Evolutionary conservation across 2,888 invertebrate species (phyloP).

Genomic region (Dendrolimus houi): DNA sequence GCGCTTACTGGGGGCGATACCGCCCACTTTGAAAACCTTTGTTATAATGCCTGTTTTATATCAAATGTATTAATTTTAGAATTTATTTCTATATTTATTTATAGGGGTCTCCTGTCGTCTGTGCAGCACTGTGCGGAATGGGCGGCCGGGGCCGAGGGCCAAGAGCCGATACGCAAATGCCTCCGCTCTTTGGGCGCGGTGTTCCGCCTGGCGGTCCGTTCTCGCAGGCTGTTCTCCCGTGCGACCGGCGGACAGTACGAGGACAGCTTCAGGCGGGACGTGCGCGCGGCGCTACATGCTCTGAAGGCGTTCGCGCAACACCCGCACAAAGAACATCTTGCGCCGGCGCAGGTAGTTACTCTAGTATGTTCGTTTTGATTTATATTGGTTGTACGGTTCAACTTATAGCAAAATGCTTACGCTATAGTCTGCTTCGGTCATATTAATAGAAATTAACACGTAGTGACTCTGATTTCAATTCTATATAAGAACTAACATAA

Average conservation of each 20-base stretch:
- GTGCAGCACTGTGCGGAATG: slow-evolving; percentile 93
- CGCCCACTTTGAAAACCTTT: too few relatives aligned
- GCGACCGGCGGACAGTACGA: slow-evolving; percentile 93
- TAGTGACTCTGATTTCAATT: too few relatives aligned
- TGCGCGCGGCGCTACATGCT: slow-evolving; percentile 87
- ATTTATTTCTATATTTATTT: not conserved
- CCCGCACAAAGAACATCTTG: slow-evolving; percentile 82
- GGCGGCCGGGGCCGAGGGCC: slow-evolving; percentile 89
- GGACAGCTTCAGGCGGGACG: slow-evolving; percentile 89
- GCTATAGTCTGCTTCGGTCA: too few relatives aligned
- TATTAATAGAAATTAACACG: too few relatives aligned
- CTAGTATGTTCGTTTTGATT: too few relatives aligned
- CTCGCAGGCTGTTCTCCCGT: slow-evolving; percentile 87
- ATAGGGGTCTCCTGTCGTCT: slow-evolving; percentile 88
- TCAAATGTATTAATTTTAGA: too few relatives aligned
- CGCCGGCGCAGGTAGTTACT: slow-evolving; percentile 80
- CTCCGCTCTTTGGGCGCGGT: slow-evolving; percentile 94
- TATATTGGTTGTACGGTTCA: too few relatives aligned
- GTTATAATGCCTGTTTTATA: too few relatives aligned
- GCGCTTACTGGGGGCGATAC: too few relatives aligned
- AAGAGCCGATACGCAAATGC: slow-evolving; percentile 93
- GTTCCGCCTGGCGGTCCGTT: slow-evolving; percentile 94
- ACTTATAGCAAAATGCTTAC: too few relatives aligned
- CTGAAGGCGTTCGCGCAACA: slow-evolving; percentile 83
- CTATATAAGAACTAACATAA: too few relatives aligned